phyloP scores from a whole-genome alignment of 1,140 invertebrate genomes.

The Drosophila setifemur region DNA sequence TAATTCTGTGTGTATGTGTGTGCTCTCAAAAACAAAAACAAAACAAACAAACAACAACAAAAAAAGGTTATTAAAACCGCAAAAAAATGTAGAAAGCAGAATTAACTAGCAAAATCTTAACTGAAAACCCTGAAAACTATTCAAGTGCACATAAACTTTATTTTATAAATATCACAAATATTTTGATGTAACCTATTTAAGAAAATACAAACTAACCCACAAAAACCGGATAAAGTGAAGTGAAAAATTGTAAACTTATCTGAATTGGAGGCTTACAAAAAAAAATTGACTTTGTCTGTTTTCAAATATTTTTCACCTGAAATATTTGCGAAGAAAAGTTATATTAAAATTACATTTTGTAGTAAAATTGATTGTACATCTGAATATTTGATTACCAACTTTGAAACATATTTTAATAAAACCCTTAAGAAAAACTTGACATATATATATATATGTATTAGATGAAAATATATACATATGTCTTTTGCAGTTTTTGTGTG shows the following conservation, averaged over 20 bases:
- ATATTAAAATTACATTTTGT: slow-evolving; percentile 30
- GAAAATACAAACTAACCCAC: slow-evolving; percentile 10
- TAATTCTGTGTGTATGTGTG: slow-evolving; percentile 36
- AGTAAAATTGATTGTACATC: slow-evolving; percentile 65
- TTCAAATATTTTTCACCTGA: slow-evolving; percentile 30
- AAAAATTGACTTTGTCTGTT: slow-evolving; percentile 40
- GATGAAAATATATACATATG: slow-evolving; percentile 21
- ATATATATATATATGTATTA: slow-evolving; percentile 37
- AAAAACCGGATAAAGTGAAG: slow-evolving; percentile 1
- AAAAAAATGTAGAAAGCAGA: neutral
- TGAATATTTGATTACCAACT: slow-evolving; percentile 30
- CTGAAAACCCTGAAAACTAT: neutral
- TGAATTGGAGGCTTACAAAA: slow-evolving; percentile 54
- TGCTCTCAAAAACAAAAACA: slow-evolving; percentile 14
- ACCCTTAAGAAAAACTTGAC: slow-evolving; percentile 7
- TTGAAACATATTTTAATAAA: slow-evolving; percentile 43
- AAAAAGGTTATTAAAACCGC: neutral
- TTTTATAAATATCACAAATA: slow-evolving; percentile 31
- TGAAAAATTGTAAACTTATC: slow-evolving; percentile 36
- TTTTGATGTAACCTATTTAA: slow-evolving; percentile 29
- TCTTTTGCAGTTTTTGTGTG: slow-evolving; percentile 51
- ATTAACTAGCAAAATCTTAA: slow-evolving; percentile 19
- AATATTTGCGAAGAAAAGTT: slow-evolving; percentile 11
- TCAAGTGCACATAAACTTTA: slow-evolving; percentile 34
- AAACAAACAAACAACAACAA: neutral